A percentile compares a stretch with the other conserved stretches of the same genome.
Evolutionary conservation across 37 sponge, comb jelly and placozoan genomes (phyloP).

Genomic region (Spongilla lacustris): DNA sequence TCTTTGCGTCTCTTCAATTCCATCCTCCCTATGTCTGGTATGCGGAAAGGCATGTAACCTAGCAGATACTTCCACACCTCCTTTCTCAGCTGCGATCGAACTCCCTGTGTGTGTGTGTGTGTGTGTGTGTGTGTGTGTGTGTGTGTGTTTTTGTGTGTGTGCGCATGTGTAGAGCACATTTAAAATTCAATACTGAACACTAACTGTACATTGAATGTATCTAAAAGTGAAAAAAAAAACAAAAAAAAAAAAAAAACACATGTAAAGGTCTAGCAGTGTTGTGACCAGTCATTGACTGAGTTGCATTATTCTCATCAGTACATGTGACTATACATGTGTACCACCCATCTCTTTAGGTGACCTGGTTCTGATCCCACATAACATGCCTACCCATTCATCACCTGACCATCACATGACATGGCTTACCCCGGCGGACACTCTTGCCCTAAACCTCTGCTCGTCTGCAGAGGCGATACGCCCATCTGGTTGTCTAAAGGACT

Average conservation of each 20-base stretch:
- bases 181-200: not conserved
- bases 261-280: too few species aligned
- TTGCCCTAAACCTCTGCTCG: constrained; percentile 55
- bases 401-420: not conserved
- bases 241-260: too few species aligned
- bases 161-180: not conserved
- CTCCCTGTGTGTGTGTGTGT: constrained; percentile 66
- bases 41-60: constrained; percentile 59
- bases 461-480: constrained; percentile 59
- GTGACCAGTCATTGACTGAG: too few species aligned
- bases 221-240: too few species aligned
- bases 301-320: too few species aligned
- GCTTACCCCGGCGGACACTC: constrained; percentile 83
- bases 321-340: too few species aligned
- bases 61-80: constrained; percentile 95
- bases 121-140: not conserved
- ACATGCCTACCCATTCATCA: too few species aligned
- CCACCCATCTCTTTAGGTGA: too few species aligned
- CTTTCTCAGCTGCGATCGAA: constrained; percentile 59
- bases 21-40: constrained; percentile 77
- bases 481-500: constrained; percentile 58
- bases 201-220: too few species aligned
- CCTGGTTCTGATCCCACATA: too few species aligned
- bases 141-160: not conserved
- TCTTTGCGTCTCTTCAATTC: constrained; percentile 52